Base-by-base conservation (phyloP, 1,140 invertebrate genomes). In the Drosophila pruinosa region DNA sequence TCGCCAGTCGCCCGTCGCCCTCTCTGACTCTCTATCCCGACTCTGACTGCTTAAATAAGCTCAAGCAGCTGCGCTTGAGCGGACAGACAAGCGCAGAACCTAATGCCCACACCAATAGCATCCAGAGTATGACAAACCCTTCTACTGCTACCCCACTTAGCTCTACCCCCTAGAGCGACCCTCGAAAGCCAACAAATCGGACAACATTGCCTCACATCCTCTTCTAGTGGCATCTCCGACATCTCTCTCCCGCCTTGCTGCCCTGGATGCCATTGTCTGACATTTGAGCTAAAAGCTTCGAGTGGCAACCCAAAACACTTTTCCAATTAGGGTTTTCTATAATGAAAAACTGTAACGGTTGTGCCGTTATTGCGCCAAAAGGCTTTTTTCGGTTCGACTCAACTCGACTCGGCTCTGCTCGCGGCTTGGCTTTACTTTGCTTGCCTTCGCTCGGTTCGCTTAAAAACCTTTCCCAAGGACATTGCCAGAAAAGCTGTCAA, bases 281-380 rank as follows among this genome's bases (percentile, higher is more conserved):
- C 70, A 86, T 85, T 79, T 86, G 68, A 69, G 81, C 81, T 86
- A 81, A 86, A 86, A 86, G 81, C 81, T 75, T 86, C 82, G 74
- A 85, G 81, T 85, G 81, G 61, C 81, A 38, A 76, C 81, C 81
- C 67, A 88, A 86, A 86, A 86, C 81, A 86, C 81, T 88, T 86
- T 86, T 86, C 82, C 81, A 86, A 86, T 86, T 86, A 88, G 74
- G 75, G 81, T 58, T 80, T 81, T 83, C 72, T 78, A 75, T 71
- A 85, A 88, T 75, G 63, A 77, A 76, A 73, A 72, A 72, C 54
- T 68, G 70, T 72, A 72, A 72, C 54, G 64, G 28, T 68, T 73
- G 61, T 59, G 58, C 31, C 63, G 73, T 45, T 76, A 50, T 76
- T 68, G 70, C 70, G 69, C 73, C 70, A 73, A 65, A 72, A 59